Percentiles rank a stretch among this genome's conserved stretches.
phyloP scores from a whole-genome alignment of 2,797 vertebrate species.

The Podarcis siculus region DNA sequence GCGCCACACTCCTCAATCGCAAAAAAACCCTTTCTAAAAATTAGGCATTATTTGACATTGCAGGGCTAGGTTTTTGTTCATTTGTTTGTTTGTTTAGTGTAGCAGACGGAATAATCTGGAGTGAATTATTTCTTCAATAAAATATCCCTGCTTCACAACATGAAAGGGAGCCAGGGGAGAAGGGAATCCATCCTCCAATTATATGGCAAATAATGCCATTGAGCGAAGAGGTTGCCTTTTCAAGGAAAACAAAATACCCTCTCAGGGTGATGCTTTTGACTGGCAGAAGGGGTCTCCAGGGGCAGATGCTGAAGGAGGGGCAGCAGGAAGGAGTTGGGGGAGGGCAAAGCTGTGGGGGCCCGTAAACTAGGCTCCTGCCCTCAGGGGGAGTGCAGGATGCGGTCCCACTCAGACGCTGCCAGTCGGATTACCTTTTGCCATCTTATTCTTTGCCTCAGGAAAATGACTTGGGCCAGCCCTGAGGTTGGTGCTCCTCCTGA shows the following conservation, averaged over 20 bases:
- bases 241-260: background rate
- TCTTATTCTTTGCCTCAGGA: no score
- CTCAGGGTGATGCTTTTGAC: background rate
- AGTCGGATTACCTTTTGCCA: no score
- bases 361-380: no score
- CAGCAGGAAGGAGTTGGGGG: no score
- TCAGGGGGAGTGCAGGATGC: no score
- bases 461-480: no score
- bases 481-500: no score
- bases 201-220: background rate
- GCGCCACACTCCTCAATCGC: conserved; percentile 26
- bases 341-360: no score
- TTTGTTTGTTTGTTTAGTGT: background rate
- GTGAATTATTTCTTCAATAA: conserved; percentile 29
- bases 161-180: background rate
- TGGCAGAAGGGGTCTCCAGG: no score
- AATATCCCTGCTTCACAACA: conserved; percentile 12
- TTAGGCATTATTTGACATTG: conserved; percentile 34
- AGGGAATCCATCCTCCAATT: background rate
- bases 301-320: no score
- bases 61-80: background rate
- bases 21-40: conserved; percentile 12
- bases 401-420: no score
- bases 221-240: background rate
- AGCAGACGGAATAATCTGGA: conserved; percentile 23